These are phyloP conservation scores for Halcyon smyrnensis DNA, from an alignment of 2,797 vertebrate species.

Conservation along the genomic window DNA sequence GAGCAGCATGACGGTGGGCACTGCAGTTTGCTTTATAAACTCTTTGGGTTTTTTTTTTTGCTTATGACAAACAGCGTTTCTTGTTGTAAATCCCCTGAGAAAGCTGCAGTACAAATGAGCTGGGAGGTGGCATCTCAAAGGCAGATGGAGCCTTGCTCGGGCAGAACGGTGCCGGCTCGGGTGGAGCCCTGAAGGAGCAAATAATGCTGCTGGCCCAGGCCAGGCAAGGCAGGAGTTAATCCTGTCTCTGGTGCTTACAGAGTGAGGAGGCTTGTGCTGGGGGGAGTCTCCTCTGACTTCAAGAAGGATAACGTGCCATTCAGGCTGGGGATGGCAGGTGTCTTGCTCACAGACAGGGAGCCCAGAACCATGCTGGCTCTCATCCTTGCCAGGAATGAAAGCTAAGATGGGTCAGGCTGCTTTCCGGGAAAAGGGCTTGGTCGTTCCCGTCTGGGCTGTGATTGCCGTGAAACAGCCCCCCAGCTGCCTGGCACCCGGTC, in stretches of 20 bases:
- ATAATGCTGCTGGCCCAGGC: background rate
- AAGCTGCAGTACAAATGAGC: background rate
- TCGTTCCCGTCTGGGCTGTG: background rate
- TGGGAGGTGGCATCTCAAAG: background rate
- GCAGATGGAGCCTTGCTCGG: background rate
- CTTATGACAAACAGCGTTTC: background rate
- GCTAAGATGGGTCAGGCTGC: background rate
- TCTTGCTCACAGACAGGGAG: background rate
- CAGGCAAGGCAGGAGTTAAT: background rate
- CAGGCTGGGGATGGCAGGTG: conserved; percentile 8
- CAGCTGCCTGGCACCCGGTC: background rate
- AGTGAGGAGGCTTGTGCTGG: background rate
- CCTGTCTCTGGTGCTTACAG: background rate
- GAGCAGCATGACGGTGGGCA: background rate
- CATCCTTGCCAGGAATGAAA: conserved; percentile 1
- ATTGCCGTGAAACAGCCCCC: background rate
- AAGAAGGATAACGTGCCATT: background rate
- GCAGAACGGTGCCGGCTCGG: background rate
- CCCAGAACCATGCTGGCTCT: background rate
- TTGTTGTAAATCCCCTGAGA: background rate
- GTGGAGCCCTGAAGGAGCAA: background rate
- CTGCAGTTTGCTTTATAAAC: background rate
- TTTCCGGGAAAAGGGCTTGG: conserved; percentile 46
- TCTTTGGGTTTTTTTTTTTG: background rate
- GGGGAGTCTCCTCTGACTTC: background rate